Evolutionary conservation across 2,113 vertebrate genomes (phyloP), one percentile per base, ranked within the genome.

Genomic region (Silurus meridionalis): DNA sequence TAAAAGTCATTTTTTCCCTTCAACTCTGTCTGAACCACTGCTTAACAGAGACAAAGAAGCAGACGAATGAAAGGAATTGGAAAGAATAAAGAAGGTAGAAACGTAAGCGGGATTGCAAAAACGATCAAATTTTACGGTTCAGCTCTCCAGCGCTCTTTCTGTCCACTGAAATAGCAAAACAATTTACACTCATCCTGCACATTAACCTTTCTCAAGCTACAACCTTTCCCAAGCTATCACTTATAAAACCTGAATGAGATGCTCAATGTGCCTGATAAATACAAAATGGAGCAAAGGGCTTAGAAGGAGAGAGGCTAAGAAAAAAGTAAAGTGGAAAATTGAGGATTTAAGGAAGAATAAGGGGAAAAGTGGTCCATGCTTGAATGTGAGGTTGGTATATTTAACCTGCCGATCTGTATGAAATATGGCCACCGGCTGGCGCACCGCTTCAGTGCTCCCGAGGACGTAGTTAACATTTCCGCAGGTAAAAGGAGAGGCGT

Each of bases 161-260:
- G 89, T 90, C 86, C 75, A 90, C 87, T 81, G 89, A 91, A 93
- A 93, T 88, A 92, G 90, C 89, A 87, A 92, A 92, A 93, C 92
- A 92, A 91, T 94, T 93, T 93, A 92, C 91, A 92, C 90, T 93
- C 92, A 92, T 91, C 89, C 87, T 82, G 92, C 85, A 89, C 91
- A 92, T 94, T 93, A 94, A 93, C 94, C 93, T 95, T 93, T 93
- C 89, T 75, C 61, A 64, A 90, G 89, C 89, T 87, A 82, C 28
- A 52, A 89, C 37, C 37, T 37, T 37, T 37, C 37, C 37, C 80
- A 87, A 89, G 85, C 86, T 86, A 89, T 89, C 83, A 89, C 90
- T 90, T 88, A 88, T 87, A 90, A 92, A 85, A 88, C 84, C 7
- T 72, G 83, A 28, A 88, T 88, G 90, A 91, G 89, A 88, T 77